A percentile compares a stretch with the other conserved stretches of the same genome.
phyloP scores from a whole-genome alignment of 2,797 vertebrate species.

The Carcharodon carcharias region DNA sequence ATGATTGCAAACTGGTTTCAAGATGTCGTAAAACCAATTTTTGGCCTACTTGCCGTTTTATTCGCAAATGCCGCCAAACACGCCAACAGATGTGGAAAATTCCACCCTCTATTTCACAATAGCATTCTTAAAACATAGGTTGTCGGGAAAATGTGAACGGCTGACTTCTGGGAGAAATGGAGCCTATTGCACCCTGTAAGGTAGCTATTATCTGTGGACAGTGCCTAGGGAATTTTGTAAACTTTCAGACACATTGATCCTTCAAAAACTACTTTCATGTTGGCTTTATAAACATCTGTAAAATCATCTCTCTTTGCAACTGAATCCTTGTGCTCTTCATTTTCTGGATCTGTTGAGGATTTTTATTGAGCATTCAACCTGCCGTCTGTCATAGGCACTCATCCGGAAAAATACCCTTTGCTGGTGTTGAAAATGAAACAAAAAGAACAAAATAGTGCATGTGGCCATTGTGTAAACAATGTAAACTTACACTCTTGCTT shows the following conservation, averaged over 20 bases:
- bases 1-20: no score
- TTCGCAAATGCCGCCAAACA: no score
- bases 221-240: not conserved
- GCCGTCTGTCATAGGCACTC: not conserved
- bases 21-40: no score
- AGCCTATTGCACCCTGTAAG: not conserved
- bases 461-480: not conserved
- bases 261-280: not conserved
- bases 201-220: not conserved
- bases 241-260: not conserved
- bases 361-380: not conserved
- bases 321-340: not conserved
- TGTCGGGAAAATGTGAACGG: not conserved
- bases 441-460: not conserved
- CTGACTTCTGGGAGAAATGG: not conserved
- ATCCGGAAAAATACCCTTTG: not conserved
- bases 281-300: not conserved
- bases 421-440: not conserved
- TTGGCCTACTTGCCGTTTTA: no score
- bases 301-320: not conserved
- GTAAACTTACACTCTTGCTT: not conserved
- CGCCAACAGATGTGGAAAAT: no score
- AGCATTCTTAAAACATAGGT: not conserved
- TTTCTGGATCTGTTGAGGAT: not conserved
- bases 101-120: not conserved